Evolutionary conservation across 2,888 invertebrate species (phyloP), one percentile per base, ranked within the genome.

Genomic region (Dyspetes luteomarginatus): DNA sequence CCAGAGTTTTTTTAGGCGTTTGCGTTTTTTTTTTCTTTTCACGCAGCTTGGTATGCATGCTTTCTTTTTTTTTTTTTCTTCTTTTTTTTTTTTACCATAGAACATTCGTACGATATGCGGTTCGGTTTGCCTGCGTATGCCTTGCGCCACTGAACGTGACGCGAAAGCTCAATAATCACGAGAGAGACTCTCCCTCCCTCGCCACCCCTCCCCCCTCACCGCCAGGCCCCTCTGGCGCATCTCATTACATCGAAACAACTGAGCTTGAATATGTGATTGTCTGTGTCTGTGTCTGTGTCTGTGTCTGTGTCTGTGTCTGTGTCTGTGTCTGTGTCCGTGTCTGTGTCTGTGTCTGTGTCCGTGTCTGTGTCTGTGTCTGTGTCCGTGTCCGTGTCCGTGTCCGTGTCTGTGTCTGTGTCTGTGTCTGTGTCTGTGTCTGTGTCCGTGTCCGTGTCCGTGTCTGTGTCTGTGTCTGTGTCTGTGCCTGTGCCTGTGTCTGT

Each of bases 121-220:
- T 52, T 52, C 52, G 73, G 41, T n/a, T 43, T 60, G 45, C 67
- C 41, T 43, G 17, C 56, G 79, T 26, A 24, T 28, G 43, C 60
- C 78, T 73, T 81, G 77, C 78, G 73, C 68, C 68, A 64, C 77
- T 60, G 85, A 83, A 88, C 88, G 88, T 88, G 88, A 88, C 83
- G 88, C 85, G 87, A 88, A 88, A 88, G 83, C 83, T 76, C 71
- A 82, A 77, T 80, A 67, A 82, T 77, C 74, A 71, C 82, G 86
- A 86, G 83, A 78, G 82, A 73, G 75, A 78, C 87, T 84, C 83
- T 85, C 86, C 83, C 80, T 43, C 83, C 19, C n/a, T n/a, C n/a
- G n/a, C n/a, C n/a, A n/a, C n/a, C n/a, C n/a, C n/a, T n/a, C n/a
- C n/a, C n/a, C n/a, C n/a, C n/a, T n/a, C n/a, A n/a, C n/a, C n/a